Base-by-base conservation (phyloP, 2,888 invertebrate species). In the Blera fallax region DNA sequence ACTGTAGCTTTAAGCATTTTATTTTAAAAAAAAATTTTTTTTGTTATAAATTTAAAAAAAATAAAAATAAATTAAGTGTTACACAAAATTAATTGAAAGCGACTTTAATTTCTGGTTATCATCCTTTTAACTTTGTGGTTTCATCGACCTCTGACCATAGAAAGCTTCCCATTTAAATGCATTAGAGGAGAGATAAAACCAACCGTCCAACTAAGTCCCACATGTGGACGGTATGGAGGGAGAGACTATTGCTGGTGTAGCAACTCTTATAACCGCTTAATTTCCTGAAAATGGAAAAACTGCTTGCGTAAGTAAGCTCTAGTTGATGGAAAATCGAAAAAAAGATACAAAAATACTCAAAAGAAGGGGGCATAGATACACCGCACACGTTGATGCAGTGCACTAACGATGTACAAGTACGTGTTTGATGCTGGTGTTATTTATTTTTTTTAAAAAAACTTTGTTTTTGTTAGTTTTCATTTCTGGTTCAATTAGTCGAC, bases 201-300 rank as follows among this genome's bases (percentile, higher is more conserved):
- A 43, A 24, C 45, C 11, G 1, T 3, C 7, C 14, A 64, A 16
- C 29, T 14, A 5, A 37, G 10, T 18, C 54, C 18, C 70, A 48
- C 48, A 70, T 37, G 54, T 72, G 54, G 56, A 10, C 37, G n/a
- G 45, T 37, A 18, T 18, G 18, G 11, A 3, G 27, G 11, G 10
- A 11, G 27, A 7, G 40, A 21, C 32, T 18, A 45, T 16, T 5
- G 40, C 62, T 65, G 40, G 14, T 58, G 11, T 43, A 64, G 78
- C 73, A 73, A 72, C 72, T 79, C 72, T 78, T 32, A 58, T 27
- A 80, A 84, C 84, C 84, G 80, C 84, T 84, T 84, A 80, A 79
- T 84, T 80, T 84, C 84, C 84, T 80, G 85, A 77, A 85, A 85
- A 85, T 85, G 77, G 76, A 81, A 85, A 84, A 85, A 81, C 77